Conservation (phyloP, 2,797 vertebrate species). For the Trachops cirrhosus region DNA sequence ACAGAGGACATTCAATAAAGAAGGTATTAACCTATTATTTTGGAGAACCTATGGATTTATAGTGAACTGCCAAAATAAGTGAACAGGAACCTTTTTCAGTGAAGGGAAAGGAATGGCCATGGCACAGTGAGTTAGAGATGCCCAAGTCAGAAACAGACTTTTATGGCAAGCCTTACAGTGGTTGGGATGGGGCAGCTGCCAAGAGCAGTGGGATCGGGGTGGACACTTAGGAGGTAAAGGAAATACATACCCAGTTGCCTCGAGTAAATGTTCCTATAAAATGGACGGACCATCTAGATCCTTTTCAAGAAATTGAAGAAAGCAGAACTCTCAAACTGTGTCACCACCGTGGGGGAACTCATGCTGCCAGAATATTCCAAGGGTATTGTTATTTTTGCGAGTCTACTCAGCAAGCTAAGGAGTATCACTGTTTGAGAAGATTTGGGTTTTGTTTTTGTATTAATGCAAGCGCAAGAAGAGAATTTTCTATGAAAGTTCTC, state of each 20-base stretch:
- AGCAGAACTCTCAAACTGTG: neutral
- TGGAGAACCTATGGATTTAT: neutral
- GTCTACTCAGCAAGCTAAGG: neutral
- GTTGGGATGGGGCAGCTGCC: too few relatives aligned
- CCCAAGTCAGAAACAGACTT: neutral
- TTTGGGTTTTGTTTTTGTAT: constrained; percentile 22
- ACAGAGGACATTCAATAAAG: neutral
- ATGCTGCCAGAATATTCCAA: neutral
- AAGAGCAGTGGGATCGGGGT: neutral
- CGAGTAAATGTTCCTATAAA: neutral
- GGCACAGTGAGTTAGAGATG: neutral
- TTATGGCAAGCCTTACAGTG: neutral
- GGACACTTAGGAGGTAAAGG: neutral
- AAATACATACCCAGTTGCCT: neutral
- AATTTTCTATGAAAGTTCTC: neutral
- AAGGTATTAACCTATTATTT: constrained; percentile 13
- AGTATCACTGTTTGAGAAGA: neutral
- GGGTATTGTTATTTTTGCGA: neutral
- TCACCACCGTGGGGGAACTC: neutral
- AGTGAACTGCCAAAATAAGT: neutral
- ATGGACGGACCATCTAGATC: neutral
- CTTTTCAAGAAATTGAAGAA: neutral
- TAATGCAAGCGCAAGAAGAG: neutral
- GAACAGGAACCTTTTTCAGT: neutral
- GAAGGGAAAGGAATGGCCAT: neutral